Evolutionary conservation across 1,140 invertebrate species (phyloP).

Genomic region (Cydia amplana): DNA sequence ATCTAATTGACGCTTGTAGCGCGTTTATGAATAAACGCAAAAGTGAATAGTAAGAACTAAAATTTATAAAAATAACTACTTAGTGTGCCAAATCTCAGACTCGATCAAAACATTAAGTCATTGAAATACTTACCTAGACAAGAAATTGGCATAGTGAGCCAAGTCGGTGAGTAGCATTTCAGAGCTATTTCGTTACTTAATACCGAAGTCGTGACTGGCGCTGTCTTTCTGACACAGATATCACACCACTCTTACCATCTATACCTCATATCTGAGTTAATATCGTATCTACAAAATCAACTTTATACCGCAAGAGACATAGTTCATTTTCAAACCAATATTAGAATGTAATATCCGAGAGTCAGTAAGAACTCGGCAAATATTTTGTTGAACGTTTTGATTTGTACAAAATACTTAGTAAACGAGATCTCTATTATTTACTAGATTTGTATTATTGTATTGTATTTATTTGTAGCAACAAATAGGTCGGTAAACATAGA

Average conservation of each 20-base stretch:
- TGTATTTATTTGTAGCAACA: too few relatives aligned
- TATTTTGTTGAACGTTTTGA: slow-evolving; percentile 17
- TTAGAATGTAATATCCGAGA: background rate
- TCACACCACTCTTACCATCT: slow-evolving; percentile 29
- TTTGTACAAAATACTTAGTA: slow-evolving; percentile 11
- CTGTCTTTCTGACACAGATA: slow-evolving; percentile 52
- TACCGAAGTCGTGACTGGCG: slow-evolving; percentile 56
- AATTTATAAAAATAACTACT: background rate
- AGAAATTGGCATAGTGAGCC: slow-evolving; percentile 18
- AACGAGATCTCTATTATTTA: background rate
- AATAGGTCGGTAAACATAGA: background rate
- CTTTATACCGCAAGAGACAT: background rate
- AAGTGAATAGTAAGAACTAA: too few relatives aligned
- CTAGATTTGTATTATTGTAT: too few relatives aligned
- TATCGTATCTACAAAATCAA: background rate
- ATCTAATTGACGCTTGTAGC: too few relatives aligned
- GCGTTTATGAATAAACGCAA: too few relatives aligned
- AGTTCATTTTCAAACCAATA: background rate
- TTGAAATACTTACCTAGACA: slow-evolving; percentile 49
- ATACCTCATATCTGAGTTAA: slow-evolving; percentile 18
- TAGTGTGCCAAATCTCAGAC: slow-evolving; percentile 36
- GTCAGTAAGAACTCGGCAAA: background rate
- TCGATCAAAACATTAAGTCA: slow-evolving; percentile 49
- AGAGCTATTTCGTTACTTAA: slow-evolving; percentile 67
- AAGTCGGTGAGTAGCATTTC: slow-evolving; percentile 49